These are phyloP conservation scores for Acrocephalus arundinaceus DNA, from an alignment of 2,113 vertebrate species.

Conservation along the genomic window DNA sequence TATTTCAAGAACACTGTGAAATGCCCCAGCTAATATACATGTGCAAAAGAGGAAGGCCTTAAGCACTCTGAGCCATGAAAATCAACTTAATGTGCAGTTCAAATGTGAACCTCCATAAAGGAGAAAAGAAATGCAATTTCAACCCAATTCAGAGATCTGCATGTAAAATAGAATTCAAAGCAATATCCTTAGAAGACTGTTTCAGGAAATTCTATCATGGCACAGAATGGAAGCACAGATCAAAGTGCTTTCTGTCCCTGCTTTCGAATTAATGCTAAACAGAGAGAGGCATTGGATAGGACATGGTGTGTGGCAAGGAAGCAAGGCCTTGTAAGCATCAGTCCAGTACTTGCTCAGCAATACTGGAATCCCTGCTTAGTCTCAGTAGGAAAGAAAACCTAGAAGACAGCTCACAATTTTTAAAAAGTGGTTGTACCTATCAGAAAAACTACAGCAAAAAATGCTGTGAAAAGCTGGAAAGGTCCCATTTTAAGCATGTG, in stretches of 20 bases:
- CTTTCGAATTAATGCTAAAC: not conserved
- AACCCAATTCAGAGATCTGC: not conserved
- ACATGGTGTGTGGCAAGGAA: not conserved
- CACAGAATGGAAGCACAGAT: not conserved
- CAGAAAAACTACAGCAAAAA: not conserved
- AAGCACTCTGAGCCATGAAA: not conserved
- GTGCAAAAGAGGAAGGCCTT: not conserved
- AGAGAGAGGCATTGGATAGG: not conserved
- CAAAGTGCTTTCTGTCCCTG: not conserved
- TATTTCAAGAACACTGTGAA: not conserved
- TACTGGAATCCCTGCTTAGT: not conserved
- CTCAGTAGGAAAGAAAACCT: not conserved
- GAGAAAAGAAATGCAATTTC: conserved; percentile 18
- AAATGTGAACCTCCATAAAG: not conserved
- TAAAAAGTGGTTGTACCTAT: not conserved
- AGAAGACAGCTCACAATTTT: not conserved
- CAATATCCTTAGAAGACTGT: not conserved
- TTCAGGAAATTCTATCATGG: not conserved
- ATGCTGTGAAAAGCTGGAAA: not conserved
- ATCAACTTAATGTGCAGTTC: not conserved
- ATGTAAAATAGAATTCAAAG: not conserved
- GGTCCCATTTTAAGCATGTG: conserved; percentile 12
- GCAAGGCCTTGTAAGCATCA: not conserved
- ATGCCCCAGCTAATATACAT: not conserved
- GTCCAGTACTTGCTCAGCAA: not conserved